Conservation (phyloP, 1,140 invertebrate genomes). For the Calycopis cecrops region DNA sequence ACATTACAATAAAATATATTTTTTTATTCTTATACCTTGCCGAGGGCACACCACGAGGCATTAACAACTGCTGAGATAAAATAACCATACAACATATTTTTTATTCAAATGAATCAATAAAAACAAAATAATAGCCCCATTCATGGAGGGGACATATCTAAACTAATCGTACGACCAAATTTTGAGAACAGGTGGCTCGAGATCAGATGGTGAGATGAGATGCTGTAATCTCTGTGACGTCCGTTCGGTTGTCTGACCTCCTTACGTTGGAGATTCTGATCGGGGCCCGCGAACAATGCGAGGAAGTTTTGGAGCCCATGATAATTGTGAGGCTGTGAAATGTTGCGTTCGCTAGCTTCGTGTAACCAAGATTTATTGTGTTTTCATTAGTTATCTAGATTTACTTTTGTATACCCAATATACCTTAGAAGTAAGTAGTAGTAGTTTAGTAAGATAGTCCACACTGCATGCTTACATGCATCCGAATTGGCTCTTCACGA, state of each 20-base stretch:
- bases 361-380: no score
- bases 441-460: no score
- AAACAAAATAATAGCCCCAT: constrained; percentile 9
- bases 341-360: no score
- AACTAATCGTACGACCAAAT: constrained; percentile 1
- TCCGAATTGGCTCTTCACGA: no score
- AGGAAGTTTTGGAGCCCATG: not conserved
- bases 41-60: not conserved
- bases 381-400: no score
- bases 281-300: constrained; percentile 39
- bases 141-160: not conserved
- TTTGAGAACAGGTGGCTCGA: constrained; percentile 26
- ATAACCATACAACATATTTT: constrained; percentile 3
- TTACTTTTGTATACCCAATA: no score
- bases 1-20: constrained; percentile 10
- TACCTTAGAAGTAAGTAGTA: no score
- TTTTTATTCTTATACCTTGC: constrained; percentile 11
- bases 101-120: constrained; percentile 7
- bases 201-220: constrained; percentile 42
- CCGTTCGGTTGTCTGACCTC: constrained; percentile 42
- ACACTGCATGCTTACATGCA: no score
- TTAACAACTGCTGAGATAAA: constrained; percentile 11
- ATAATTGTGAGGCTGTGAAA: not conserved
- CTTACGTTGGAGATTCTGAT: constrained; percentile 33
- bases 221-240: constrained; percentile 40